Evolutionary conservation across 2,888 invertebrate species (phyloP), one percentile per base, ranked within the genome.

Genomic region (Miltochrista miniata): DNA sequence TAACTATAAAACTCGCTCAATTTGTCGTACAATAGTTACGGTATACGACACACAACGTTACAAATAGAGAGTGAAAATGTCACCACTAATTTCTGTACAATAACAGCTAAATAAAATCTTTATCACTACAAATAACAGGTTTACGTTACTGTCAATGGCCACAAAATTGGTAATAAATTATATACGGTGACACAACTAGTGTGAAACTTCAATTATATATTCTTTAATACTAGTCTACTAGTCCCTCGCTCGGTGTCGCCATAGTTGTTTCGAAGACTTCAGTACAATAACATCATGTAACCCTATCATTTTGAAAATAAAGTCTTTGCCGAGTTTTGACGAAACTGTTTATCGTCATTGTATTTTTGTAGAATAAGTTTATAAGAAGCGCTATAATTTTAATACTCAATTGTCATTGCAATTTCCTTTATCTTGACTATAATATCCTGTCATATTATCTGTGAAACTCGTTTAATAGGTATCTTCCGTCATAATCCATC

Each of bases 151-250:
- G 47, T 46, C 33, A 49, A 48, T 45, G 24, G 33, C 39, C 39
- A 34, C 29, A 12, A 39, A 51, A 57, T 43, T 54, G 45, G 38
- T 62, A 64, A 43, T 50, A 71, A 72, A 75, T 74, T 74, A 76
- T 39, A 67, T 31, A 49, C 51, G 66, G 39, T 66, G 54, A 59
- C 67, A 64, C 60, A 67, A 70, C 49, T 62, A 66, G 68, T 70
- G 72, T 72, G 65, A 72, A 74, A 74, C 71, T 75, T 61, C 65
- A 72, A 72, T 70, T 73, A 24, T 5, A 24, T 24, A 74, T 72
- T 74, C 67, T 71, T 71, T 65, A 64, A 69, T 63, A 60, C 59
- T 72, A 77, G 57, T 70, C 66, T n/a, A n/a, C n/a, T n/a, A n/a
- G n/a, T n/a, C n/a, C n/a, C n/a, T n/a, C 55, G 55, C 54, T 56